Conservation (phyloP, 2,888 invertebrate genomes). For the Caenorhabditis uteleia region DNA sequence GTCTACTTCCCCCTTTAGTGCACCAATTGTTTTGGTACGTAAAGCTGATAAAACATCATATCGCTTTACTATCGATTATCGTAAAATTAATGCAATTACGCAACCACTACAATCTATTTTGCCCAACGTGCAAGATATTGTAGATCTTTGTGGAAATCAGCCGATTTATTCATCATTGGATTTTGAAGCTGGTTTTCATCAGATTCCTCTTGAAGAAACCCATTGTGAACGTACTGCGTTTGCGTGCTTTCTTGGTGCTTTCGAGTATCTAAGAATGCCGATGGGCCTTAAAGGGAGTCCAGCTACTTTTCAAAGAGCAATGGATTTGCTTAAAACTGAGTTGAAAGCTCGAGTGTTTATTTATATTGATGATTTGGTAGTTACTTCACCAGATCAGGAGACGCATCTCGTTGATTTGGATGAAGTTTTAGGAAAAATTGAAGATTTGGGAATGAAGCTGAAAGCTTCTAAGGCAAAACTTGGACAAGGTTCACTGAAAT, state of each 20-base stretch:
- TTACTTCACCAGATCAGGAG: slow-evolving; percentile 3
- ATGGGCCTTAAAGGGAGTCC: slow-evolving; percentile 26
- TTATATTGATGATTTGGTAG: slow-evolving; percentile 37
- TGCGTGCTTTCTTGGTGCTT: slow-evolving; percentile 7
- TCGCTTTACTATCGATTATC: slow-evolving; percentile 32
- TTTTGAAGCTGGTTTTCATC: slow-evolving; percentile 24
- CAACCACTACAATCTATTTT: slow-evolving; percentile 3
- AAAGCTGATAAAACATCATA: slow-evolving; percentile 17
- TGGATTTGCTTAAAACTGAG: slow-evolving; percentile 8
- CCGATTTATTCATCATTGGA: slow-evolving; percentile 25
- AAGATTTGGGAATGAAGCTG: slow-evolving; percentile 38
- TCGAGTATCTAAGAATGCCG: slow-evolving; percentile 18
- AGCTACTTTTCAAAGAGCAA: slow-evolving; percentile 20
- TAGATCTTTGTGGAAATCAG: slow-evolving; percentile 11
- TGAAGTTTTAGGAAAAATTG: slow-evolving; percentile 16
- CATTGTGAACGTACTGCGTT: slow-evolving; percentile 27
- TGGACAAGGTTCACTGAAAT: slow-evolving; percentile 20
- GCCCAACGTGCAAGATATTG: slow-evolving; percentile 12
- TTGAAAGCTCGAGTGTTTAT: slow-evolving; percentile 6
- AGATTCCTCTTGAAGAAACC: slow-evolving; percentile 9
- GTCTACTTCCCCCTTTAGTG: slow-evolving; percentile 2
- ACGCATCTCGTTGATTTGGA: slow-evolving; percentile 35
- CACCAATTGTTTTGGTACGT: slow-evolving; percentile 26
- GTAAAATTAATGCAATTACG: slow-evolving; percentile 25
- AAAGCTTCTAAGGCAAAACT: slow-evolving; percentile 31